These are phyloP conservation scores for Triplophysa rosa DNA, from an alignment of 2,113 vertebrate species.

Conservation along the genomic window DNA sequence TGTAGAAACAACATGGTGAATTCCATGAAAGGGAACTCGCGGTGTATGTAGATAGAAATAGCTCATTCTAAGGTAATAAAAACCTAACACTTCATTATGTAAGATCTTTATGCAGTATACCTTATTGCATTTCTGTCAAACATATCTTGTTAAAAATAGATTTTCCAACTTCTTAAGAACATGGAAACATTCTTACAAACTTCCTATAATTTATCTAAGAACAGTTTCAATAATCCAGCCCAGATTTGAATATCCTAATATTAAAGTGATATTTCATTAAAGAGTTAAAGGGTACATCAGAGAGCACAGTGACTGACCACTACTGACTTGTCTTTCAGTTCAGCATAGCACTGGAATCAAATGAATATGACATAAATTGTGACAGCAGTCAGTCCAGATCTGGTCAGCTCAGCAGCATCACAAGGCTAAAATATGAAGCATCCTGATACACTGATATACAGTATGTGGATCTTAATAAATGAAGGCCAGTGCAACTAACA, in stretches of 20 bases:
- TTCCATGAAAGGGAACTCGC: too few species aligned
- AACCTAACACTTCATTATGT: background rate
- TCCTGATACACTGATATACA: background rate
- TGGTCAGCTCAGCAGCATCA: constrained; percentile 11
- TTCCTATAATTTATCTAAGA: too few species aligned
- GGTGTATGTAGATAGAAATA: too few species aligned
- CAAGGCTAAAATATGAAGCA: background rate
- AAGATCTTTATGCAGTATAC: background rate
- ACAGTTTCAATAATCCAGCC: background rate
- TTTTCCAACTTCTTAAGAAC: too few species aligned
- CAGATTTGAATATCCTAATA: background rate
- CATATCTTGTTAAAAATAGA: too few species aligned
- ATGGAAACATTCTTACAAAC: too few species aligned
- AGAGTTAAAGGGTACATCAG: too few species aligned
- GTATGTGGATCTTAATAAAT: background rate
- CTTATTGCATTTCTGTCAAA: too few species aligned
- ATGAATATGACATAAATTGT: background rate
- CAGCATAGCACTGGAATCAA: constrained; percentile 8
- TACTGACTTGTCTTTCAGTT: background rate
- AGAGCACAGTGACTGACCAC: background rate
- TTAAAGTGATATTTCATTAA: background rate
- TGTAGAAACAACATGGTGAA: too few species aligned
- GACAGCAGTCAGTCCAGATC: constrained; percentile 3
- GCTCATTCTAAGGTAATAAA: too few species aligned
- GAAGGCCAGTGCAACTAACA: too few species aligned